Evolutionary conservation across 2,113 vertebrate genomes (phyloP), one percentile per base, ranked within the genome.

Genomic region (Pseudorasbora parva): DNA sequence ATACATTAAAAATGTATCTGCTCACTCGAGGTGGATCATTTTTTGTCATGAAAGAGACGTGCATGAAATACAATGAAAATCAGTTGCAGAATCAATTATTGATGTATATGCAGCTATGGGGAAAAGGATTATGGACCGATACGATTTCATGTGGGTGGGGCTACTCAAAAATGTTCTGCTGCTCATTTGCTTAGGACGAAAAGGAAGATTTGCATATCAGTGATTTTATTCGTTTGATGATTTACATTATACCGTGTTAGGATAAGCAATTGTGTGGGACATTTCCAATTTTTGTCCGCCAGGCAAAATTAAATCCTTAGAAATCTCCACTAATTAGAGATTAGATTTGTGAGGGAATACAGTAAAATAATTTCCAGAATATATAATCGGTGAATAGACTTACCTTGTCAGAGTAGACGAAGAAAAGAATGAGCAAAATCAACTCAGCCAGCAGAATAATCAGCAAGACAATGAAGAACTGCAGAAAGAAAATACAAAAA

Each of bases 401-500:
- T 92, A 99, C 98, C 97, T 97, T 98, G 94, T 98, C 96, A 88
- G 97, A 96, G 93, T 98, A 99, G 89, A 98, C 96, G 80, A 99
- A 99, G 95, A 99, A 98, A 84, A 99, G 95, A 93, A 96, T 98
- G 72, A 99, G 93, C 62, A 99, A 47, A 88, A 99, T 98, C 92
- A 99, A 92, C 92, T 99, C 98, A 81, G 95, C 94, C 88, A 99
- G 95, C 68, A 99, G 96, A 91, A 99, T 97, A 90, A 95, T 90
- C 95, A 99, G 94, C 94, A 99, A 93, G 90, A 99, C 93, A 82
- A 99, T 94, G 95, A 99, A 99, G 94, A 99, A 99, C 98, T 99
- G 93, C 41, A 92, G 94, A 86, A 88, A 68, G 1, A 85, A 81
- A 90, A 11, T 23, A 27, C 15, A 83, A 59, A 81, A 45, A 64